These are phyloP conservation scores for Ochotona princeps DNA, from an alignment of 2,113 vertebrate species.

Conservation along the genomic window DNA sequence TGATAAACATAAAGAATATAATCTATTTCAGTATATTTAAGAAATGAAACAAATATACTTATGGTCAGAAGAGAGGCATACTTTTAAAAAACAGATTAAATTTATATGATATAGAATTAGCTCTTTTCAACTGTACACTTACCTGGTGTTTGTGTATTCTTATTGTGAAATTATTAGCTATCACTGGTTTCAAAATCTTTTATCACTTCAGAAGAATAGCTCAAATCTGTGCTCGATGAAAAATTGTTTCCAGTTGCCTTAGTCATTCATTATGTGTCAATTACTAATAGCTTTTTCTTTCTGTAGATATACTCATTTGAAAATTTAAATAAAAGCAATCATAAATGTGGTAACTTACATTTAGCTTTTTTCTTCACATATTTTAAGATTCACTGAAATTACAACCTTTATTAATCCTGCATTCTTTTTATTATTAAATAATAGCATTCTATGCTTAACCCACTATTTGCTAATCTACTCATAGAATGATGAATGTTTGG, in stretches of 20 bases:
- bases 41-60: neutral
- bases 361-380: neutral
- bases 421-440: neutral
- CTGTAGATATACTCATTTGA: neutral
- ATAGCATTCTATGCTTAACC: neutral
- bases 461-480: neutral
- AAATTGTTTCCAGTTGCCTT: neutral
- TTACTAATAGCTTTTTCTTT: neutral
- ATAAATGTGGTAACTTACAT: neutral
- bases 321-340: neutral
- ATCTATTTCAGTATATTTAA: neutral
- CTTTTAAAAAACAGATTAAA: neutral
- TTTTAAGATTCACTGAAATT: neutral
- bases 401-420: neutral
- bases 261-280: neutral
- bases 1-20: neutral
- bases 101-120: neutral
- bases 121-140: neutral
- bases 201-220: neutral
- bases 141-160: neutral
- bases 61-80: neutral
- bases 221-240: neutral
- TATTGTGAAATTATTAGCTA: neutral
- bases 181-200: neutral
- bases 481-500: neutral